These are phyloP conservation scores for Sylvilagus bachmani DNA, from an alignment of 2,113 vertebrate genomes.

Conservation along the genomic window DNA sequence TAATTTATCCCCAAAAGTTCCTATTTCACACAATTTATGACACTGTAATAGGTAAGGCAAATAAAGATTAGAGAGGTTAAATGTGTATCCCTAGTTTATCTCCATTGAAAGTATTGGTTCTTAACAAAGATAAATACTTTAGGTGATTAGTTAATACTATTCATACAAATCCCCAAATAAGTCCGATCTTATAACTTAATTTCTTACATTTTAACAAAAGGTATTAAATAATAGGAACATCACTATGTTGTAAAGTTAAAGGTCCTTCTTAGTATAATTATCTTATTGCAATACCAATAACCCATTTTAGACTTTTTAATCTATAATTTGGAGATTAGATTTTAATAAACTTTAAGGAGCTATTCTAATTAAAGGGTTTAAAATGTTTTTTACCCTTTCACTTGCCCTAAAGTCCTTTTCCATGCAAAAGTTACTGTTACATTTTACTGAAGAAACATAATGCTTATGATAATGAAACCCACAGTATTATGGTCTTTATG, in stretches of 20 bases:
- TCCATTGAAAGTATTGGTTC: conserved; percentile 30
- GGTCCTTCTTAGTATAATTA: conserved; percentile 17
- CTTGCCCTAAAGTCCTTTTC: conserved; percentile 24
- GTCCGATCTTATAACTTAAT: conserved; percentile 46
- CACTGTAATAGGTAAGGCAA: background rate
- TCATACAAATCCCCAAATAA: conserved; percentile 32
- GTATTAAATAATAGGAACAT: conserved; percentile 34
- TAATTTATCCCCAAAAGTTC: conserved; percentile 43
- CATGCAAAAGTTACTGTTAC: conserved; percentile 13
- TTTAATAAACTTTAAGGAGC: conserved; percentile 59
- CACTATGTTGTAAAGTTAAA: conserved; percentile 22
- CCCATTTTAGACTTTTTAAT: conserved; percentile 30
- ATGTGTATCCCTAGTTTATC: background rate
- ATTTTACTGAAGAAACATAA: conserved; percentile 42
- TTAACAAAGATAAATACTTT: conserved; percentile 27
- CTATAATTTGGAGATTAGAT: background rate
- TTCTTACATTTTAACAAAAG: conserved; percentile 35
- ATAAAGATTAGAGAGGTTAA: conserved; percentile 29
- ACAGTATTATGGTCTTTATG: background rate
- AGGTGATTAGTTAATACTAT: background rate
- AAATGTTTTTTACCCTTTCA: conserved; percentile 8
- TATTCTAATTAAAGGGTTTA: conserved; percentile 28
- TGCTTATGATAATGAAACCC: background rate
- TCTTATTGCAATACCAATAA: background rate
- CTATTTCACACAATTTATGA: conserved; percentile 24